phyloP scores from a whole-genome alignment of 1,140 invertebrate species.

The Teleogryllus occipitalis region DNA sequence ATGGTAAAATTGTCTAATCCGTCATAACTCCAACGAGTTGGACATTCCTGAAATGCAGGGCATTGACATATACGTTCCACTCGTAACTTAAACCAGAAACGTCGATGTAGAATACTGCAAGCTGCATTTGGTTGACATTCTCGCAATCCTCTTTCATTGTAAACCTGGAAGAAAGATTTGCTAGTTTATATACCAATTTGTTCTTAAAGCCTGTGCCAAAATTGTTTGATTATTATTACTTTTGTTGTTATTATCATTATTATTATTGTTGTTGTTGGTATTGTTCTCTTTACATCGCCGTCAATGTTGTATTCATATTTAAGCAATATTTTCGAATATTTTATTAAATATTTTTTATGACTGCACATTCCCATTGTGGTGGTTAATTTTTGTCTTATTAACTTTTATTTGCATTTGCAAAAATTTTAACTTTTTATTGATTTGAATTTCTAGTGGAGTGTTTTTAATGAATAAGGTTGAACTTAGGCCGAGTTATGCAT shows the following conservation, averaged over 20 bases:
- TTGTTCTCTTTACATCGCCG: too few species aligned
- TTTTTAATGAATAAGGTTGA: neutral
- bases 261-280: too few species aligned
- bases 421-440: neutral
- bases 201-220: too few species aligned
- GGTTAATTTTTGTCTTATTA: too few species aligned
- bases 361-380: too few species aligned
- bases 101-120: constrained; percentile 44
- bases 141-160: constrained; percentile 43
- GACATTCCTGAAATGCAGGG: constrained; percentile 43
- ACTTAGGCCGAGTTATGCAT: neutral
- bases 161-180: constrained; percentile 31
- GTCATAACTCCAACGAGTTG: constrained; percentile 35
- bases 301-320: too few species aligned
- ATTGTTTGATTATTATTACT: too few species aligned
- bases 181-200: too few species aligned
- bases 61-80: constrained; percentile 47
- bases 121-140: constrained; percentile 38
- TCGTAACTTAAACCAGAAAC: constrained; percentile 44
- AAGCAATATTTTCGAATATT: too few species aligned
- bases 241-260: too few species aligned
- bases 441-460: neutral
- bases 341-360: too few species aligned
- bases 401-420: neutral
- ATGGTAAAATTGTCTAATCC: constrained; percentile 34